A percentile compares a stretch with the other conserved stretches of the same genome.
Conservation (phyloP, 2,797 vertebrate species). For the Falco cherrug region DNA sequence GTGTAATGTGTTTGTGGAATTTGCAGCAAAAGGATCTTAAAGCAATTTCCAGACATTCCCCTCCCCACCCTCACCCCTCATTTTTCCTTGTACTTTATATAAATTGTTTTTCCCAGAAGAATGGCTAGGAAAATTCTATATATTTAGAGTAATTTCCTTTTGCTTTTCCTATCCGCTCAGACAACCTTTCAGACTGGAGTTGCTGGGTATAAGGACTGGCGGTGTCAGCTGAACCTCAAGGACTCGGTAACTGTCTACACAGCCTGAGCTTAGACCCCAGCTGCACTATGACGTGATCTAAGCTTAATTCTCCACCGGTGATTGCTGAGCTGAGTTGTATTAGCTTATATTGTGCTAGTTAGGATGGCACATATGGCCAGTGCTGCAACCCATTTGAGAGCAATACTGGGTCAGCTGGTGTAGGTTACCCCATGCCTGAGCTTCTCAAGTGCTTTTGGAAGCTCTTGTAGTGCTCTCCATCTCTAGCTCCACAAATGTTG, state of each 20-base stretch:
- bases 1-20: background rate
- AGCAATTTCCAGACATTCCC: background rate
- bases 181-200: background rate
- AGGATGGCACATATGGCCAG: background rate
- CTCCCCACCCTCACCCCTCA: accelerated
- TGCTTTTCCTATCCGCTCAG: background rate
- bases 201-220: background rate
- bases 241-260: background rate
- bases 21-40: background rate
- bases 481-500: background rate
- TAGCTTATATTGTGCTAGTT: background rate
- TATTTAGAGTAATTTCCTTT: background rate
- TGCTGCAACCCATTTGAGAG: background rate
- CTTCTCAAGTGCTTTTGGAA: background rate
- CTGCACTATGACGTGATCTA: background rate
- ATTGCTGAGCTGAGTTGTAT: background rate
- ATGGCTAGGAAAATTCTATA: background rate
- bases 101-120: background rate
- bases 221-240: background rate
- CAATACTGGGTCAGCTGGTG: background rate
- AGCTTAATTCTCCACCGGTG: background rate
- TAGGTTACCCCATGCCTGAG: background rate
- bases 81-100: background rate
- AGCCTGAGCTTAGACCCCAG: background rate
- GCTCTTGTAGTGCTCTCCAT: background rate